Evolutionary conservation across 2,888 invertebrate genomes (phyloP), one percentile per base, ranked within the genome.

Genomic region (Leptopilina drosophilae): DNA sequence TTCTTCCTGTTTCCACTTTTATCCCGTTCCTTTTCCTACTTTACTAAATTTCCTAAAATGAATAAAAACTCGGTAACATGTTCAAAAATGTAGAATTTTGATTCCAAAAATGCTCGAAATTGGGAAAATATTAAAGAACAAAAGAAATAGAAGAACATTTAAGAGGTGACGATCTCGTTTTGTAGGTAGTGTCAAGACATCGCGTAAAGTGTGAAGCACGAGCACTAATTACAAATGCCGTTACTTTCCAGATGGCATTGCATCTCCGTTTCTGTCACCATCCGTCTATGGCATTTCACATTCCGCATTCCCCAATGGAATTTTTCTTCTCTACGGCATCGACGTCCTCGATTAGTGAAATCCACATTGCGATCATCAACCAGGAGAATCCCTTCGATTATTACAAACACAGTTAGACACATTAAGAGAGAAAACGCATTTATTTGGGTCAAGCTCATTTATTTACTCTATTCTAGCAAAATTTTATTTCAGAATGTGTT

Each of bases 241-340:
- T 87, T 88, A 89, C 87, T 87, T 87, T 87, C 87, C 88, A 89
- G 87, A 85, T 88, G 89, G 87, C 86, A 85, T 82, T 82, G 80
- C 83, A 87, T 88, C 85, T 86, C 86, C 86, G 87, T 87, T 88
- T 84, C 85, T 84, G 85, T 86, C 86, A 82, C 83, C 78, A 82
- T 88, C 82, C 80, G 81, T 84, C 83, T 53, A 53, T 49, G 69
- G 69, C 26, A 53, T 69, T 69, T 69, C 53, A 69, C 69, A 69
- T 69, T 69, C 69, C 69, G 69, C 69, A 69, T 69, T 69, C 69
- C 26, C 69, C 40, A 66, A 26, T 49, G 15, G 49, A 20, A 49
- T 69, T 69, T 49, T 26, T 69, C 49, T 14, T 20, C 53, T 69
- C 42, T 20, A 69, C 53, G 69, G 26, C 69, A 49, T 65, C 67